Base-by-base conservation (phyloP, 37 sponge, comb jelly and placozoan species). In the Aphrocallistes beatrix region DNA sequence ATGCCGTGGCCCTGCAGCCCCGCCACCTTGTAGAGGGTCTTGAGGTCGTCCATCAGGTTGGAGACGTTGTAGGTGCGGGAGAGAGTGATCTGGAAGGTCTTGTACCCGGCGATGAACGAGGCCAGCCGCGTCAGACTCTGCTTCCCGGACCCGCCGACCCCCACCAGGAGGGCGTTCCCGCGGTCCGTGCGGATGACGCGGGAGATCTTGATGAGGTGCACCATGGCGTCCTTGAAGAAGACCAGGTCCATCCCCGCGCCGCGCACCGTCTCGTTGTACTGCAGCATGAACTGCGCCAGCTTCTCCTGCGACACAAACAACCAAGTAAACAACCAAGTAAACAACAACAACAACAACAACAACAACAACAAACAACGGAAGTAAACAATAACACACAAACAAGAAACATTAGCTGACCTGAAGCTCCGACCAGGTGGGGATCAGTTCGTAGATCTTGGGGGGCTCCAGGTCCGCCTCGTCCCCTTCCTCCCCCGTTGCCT, bases 161-260 rank as follows among this genome's bases (percentile, higher is more conserved):
- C 99, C n/a, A 99, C 99, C 39, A 99, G 89, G 25, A 99, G 84
- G 40, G 94, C 94, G 42, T 95, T 93, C 32, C 99, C 99, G 25
- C 96, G 83, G 81, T 94, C 93, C 30, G 99, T 99, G 16, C 97
- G 96, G 50, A 99, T 94, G 87, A 99, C 90, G 47, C 99, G 94
- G 1, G 99, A 99, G 47, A 99, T 92, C 90, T 92, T 93, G 16
- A 96, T 85, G 25, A 99, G 90, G 83, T 99, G 99, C 23, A 99
- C 91, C 91, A 95, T 94, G 40, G 99, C 99, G 83, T 99, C 99
- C 51, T 95, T 95, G 93, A 99, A 99, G 92, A 99, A 99, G 45
- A 99, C 99, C 36, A 99, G 92, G 51, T 99, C 99, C 99, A 99
- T 94, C 16, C 94, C 96, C 36, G 99, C 84, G 25, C 99, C 99